phyloP scores from a whole-genome alignment of 2,888 invertebrate species.

The Rhamphomyia laevipes region DNA sequence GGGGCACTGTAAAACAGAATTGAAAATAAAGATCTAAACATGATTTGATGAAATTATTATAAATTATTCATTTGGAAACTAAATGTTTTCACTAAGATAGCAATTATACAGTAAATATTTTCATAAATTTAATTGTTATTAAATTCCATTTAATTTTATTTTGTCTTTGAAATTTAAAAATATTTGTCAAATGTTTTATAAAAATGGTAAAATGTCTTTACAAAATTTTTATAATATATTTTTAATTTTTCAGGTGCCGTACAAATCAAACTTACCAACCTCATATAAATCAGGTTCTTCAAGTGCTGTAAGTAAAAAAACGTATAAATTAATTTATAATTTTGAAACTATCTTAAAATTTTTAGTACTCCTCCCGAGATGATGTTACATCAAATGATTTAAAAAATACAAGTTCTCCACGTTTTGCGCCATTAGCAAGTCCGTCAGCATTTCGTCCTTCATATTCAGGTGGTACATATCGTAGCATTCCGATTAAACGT shows the following conservation, averaged over 20 bases:
- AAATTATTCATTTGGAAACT: too few relatives aligned
- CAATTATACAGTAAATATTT: too few relatives aligned
- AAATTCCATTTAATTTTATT: too few relatives aligned
- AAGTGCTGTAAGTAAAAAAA: slow-evolving; percentile 23
- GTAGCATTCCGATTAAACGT: slow-evolving; percentile 26
- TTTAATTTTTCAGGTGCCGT: slow-evolving; percentile 30
- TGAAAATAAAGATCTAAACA: too few relatives aligned
- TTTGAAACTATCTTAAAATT: neutral
- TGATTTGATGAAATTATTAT: too few relatives aligned
- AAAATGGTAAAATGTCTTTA: too few relatives aligned
- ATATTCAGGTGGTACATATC: slow-evolving; percentile 37
- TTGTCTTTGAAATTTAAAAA: too few relatives aligned
- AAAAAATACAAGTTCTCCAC: slow-evolving; percentile 15
- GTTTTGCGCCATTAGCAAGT: slow-evolving; percentile 29
- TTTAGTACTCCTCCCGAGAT: slow-evolving; percentile 32
- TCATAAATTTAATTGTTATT: too few relatives aligned
- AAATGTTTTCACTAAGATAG: too few relatives aligned
- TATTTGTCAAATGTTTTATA: too few relatives aligned
- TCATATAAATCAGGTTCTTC: slow-evolving; percentile 29
- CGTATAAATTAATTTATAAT: neutral
- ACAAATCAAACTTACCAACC: slow-evolving; percentile 32
- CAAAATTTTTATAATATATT: too few relatives aligned
- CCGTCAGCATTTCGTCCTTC: slow-evolving; percentile 36
- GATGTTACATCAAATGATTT: slow-evolving; percentile 18
- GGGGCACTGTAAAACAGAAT: too few relatives aligned